These are phyloP conservation scores for Callionymus lyra DNA, from an alignment of 2,113 vertebrate species.

Conservation along the genomic window DNA sequence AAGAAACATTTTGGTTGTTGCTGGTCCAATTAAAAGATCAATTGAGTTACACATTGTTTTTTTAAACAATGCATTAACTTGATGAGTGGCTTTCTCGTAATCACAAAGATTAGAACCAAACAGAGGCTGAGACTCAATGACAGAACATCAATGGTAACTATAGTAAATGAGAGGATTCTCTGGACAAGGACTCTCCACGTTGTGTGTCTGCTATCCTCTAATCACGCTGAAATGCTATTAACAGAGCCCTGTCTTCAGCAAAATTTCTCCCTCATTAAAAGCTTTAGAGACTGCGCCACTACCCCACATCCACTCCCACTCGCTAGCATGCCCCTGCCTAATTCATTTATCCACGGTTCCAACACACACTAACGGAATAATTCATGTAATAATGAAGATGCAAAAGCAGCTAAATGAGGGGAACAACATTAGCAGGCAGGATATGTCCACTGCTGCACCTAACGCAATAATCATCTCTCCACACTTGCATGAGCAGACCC, in stretches of 20 bases:
- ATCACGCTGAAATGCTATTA: constrained; percentile 69
- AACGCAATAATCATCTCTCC: constrained; percentile 18
- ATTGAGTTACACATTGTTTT: too few relatives aligned
- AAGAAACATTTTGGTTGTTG: too few relatives aligned
- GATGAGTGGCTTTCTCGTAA: too few relatives aligned
- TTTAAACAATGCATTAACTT: too few relatives aligned
- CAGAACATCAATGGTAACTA: constrained; percentile 31
- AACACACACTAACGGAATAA: constrained; percentile 57
- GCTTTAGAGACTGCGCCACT: constrained; percentile 45
- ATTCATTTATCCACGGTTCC: constrained; percentile 64
- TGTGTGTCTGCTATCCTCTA: constrained; percentile 49
- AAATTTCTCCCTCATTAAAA: constrained; percentile 66
- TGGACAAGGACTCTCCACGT: constrained; percentile 31
- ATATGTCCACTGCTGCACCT: constrained; percentile 19
- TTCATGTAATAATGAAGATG: constrained; percentile 64
- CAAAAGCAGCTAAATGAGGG: constrained; percentile 61
- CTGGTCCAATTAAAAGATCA: too few relatives aligned
- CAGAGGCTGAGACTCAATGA: background rate
- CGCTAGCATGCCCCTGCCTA: constrained; percentile 48
- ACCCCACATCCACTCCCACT: constrained; percentile 45
- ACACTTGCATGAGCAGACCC: constrained; percentile 16
- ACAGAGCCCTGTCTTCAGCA: constrained; percentile 61
- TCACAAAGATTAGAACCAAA: too few relatives aligned
- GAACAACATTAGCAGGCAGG: constrained; percentile 53
- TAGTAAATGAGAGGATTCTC: constrained; percentile 38